These are phyloP conservation scores for Spodoptera littoralis DNA, from an alignment of 2,888 invertebrate genomes.

Conservation along the genomic window DNA sequence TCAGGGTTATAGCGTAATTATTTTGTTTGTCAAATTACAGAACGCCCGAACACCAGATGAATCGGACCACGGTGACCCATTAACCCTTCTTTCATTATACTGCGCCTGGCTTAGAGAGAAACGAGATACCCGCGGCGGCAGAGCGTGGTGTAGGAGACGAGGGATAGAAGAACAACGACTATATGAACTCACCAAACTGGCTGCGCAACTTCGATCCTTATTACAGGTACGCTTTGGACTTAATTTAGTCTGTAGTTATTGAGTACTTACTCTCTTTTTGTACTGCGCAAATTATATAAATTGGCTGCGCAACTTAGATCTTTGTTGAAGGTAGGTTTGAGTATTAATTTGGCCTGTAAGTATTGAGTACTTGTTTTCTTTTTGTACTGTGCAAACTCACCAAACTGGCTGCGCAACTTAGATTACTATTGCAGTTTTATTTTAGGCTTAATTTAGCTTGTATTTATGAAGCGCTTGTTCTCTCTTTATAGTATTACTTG, in stretches of 20 bases:
- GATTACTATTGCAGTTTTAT: slow-evolving; percentile 92
- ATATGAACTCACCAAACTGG: slow-evolving; percentile 98
- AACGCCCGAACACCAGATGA: slow-evolving; percentile 93
- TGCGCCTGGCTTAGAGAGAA: slow-evolving; percentile 96
- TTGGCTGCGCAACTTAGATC: slow-evolving; percentile 1
- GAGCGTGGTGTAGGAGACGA: slow-evolving; percentile 96
- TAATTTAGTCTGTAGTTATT: neutral
- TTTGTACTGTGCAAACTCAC: slow-evolving; percentile 90
- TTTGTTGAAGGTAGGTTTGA: neutral
- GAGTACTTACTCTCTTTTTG: too few relatives aligned
- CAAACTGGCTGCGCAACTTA: slow-evolving; percentile 96
- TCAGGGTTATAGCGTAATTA: too few relatives aligned
- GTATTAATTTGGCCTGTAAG: neutral
- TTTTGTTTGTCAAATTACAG: slow-evolving; percentile 69
- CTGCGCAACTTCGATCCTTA: slow-evolving; percentile 95
- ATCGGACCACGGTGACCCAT: slow-evolving; percentile 98
- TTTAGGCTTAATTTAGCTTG: neutral
- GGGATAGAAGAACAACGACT: slow-evolving; percentile 99
- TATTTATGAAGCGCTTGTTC: neutral
- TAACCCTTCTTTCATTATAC: slow-evolving; percentile 95
- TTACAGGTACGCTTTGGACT: slow-evolving; percentile 88
- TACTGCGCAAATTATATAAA: neutral
- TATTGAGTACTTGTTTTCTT: neutral
- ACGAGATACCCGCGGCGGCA: slow-evolving; percentile 83
- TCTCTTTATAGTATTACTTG: too few relatives aligned